Percentiles rank a stretch among this genome's conserved stretches.
Evolutionary conservation across 2,113 vertebrate species (phyloP).

Genomic region (Takifugu flavidus): DNA sequence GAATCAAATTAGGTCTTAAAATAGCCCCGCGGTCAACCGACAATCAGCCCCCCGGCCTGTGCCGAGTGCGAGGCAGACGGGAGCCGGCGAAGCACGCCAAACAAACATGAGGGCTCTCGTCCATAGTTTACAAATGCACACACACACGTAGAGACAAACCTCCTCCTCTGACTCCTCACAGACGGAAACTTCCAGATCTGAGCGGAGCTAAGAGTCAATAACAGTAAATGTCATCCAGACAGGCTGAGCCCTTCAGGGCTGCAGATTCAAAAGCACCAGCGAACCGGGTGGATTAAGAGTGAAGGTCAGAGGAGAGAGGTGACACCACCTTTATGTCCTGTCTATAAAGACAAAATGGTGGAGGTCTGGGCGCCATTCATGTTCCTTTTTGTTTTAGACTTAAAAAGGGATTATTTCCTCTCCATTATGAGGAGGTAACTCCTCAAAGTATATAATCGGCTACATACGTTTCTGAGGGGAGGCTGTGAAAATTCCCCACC

Average conservation of each 20-base stretch:
- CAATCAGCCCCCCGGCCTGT: slow-evolving; percentile 55
- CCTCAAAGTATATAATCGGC: too few species aligned
- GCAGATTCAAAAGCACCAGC: slow-evolving; percentile 3
- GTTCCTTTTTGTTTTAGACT: too few species aligned
- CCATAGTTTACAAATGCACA: too few species aligned
- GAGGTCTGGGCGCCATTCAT: too few species aligned
- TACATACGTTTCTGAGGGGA: neutral
- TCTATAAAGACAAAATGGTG: too few species aligned
- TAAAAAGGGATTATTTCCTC: too few species aligned
- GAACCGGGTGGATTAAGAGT: neutral
- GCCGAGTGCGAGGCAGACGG: neutral
- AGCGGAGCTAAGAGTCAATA: slow-evolving; percentile 8
- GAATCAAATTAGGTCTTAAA: slow-evolving; percentile 68
- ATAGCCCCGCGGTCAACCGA: slow-evolving; percentile 64
- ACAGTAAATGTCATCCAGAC: slow-evolving; percentile 37
- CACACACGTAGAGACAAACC: too few species aligned
- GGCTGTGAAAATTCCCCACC: slow-evolving; percentile 5
- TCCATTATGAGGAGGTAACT: too few species aligned
- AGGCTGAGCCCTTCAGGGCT: slow-evolving; percentile 38
- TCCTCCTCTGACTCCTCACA: neutral
- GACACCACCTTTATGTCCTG: neutral
- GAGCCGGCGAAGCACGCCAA: neutral
- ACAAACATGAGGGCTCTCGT: neutral
- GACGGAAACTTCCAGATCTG: slow-evolving; percentile 13
- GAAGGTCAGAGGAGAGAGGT: neutral